Base-by-base conservation (phyloP, 1,140 invertebrate species). In the Neomicropteryx cornuta region DNA sequence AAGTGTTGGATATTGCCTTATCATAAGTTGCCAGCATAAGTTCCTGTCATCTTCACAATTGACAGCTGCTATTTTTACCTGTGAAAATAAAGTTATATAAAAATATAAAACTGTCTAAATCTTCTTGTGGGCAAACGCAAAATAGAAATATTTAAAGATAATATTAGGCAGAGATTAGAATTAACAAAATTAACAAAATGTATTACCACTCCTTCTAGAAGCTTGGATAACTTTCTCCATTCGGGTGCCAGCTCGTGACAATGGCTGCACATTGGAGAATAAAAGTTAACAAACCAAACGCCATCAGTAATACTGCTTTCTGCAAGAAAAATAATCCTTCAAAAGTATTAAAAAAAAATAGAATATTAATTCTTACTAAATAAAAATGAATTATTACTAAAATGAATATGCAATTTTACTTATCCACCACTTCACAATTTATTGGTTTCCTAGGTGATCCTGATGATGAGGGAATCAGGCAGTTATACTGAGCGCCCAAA, bases 271-370 rank as follows among this genome's bases (percentile, higher is more conserved):
- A 75, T 74, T 1, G 83, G 78, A 3, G 82, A 85, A 56, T 83
- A 87, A 58, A 77, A 88, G 58, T 87, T 86, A 35, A 88, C 70
- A 48, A 87, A 77, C 85, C 85, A 88, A 11, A 79, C 55, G 69
- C 60, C 75, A 17, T 74, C 63, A 3, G 71, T 75, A 36, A 47
- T 35, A 31, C 39, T 24, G 71, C 65, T 41, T 71, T 66, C 22
- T 82, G 24, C 8, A 43, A 43, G 18, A 3, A 38, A 10, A 14
- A 10, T 21, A 32, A 28, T 34, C 16, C 70, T 48, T 66, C 72
- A 41, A 69, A 66, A 46, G 76, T 79, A 77, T 55, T 32, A 53
- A 41, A 39, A 42, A 45, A 47, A 31, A 42, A 33, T n/a, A n/a
- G n/a, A n/a, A n/a, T n/a, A n/a, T n/a, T n/a, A n/a, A n/a, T n/a